phyloP scores from a whole-genome alignment of 2,113 vertebrate genomes.

The Theristicus caerulescens region DNA sequence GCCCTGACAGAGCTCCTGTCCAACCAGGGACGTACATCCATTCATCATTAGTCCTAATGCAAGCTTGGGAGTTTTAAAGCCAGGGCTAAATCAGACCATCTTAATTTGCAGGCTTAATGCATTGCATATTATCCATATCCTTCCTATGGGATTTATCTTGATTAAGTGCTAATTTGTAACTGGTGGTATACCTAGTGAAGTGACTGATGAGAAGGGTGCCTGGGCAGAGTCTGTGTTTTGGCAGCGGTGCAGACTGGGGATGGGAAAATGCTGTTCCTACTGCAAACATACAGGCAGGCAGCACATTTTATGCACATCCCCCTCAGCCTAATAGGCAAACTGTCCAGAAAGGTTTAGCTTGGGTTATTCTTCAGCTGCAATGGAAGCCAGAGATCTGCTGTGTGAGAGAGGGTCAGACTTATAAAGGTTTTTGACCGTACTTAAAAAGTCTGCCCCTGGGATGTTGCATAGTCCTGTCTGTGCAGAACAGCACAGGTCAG shows the following conservation, averaged over 20 bases:
- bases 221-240: conserved; percentile 30
- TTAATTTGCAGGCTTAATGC: conserved; percentile 64
- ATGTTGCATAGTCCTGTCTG: background rate
- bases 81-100: conserved; percentile 58
- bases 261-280: background rate
- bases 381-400: background rate
- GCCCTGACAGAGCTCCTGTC: conserved; percentile 59
- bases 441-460: background rate
- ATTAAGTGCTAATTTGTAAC: conserved; percentile 69
- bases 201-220: conserved; percentile 63
- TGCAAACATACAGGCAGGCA: background rate
- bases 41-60: conserved; percentile 62
- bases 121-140: conserved; percentile 64
- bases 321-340: background rate
- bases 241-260: background rate
- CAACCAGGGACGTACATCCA: conserved; percentile 20
- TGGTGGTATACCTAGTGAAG: conserved; percentile 55
- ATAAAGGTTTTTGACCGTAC: fast-evolving
- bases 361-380: background rate
- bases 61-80: conserved; percentile 55
- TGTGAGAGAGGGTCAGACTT: background rate
- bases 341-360: background rate
- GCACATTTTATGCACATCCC: background rate
- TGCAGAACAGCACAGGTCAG: background rate
- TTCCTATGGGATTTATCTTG: conserved; percentile 70